These are phyloP conservation scores for Rosalia funebris DNA, from an alignment of 2,888 invertebrate genomes.

Conservation along the genomic window DNA sequence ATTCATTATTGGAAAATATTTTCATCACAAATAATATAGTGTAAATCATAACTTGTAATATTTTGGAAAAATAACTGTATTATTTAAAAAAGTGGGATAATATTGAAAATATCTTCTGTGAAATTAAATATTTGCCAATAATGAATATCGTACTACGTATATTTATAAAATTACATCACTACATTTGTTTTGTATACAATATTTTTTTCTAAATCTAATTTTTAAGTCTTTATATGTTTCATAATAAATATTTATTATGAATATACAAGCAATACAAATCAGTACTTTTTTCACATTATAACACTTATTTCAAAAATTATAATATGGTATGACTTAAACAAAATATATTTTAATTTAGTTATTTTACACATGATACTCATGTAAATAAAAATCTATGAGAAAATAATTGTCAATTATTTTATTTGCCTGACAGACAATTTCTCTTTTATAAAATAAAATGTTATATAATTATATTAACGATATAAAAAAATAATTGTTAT, in stretches of 20 bases:
- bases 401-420: conserved; percentile 16
- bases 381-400: conserved; percentile 9
- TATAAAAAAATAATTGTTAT: conserved; percentile 22
- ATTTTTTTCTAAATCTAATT: conserved; percentile 25
- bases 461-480: conserved; percentile 14
- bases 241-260: conserved; percentile 1
- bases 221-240: conserved; percentile 22
- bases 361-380: background rate
- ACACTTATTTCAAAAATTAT: conserved; percentile 4
- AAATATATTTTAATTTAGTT: conserved; percentile 6
- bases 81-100: background rate
- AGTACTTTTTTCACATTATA: conserved; percentile 4
- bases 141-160: conserved; percentile 13
- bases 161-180: conserved; percentile 40
- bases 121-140: conserved; percentile 5
- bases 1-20: conserved; percentile 27
- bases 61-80: background rate
- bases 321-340: conserved; percentile 6
- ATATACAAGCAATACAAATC: conserved; percentile 14
- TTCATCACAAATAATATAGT: background rate
- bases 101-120: background rate
- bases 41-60: conserved; percentile 16
- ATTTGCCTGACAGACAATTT: conserved; percentile 18
- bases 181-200: conserved; percentile 36
- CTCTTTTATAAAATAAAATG: conserved; percentile 18